Conservation (phyloP, 2,113 vertebrate genomes). For the Sceloporus undulatus region DNA sequence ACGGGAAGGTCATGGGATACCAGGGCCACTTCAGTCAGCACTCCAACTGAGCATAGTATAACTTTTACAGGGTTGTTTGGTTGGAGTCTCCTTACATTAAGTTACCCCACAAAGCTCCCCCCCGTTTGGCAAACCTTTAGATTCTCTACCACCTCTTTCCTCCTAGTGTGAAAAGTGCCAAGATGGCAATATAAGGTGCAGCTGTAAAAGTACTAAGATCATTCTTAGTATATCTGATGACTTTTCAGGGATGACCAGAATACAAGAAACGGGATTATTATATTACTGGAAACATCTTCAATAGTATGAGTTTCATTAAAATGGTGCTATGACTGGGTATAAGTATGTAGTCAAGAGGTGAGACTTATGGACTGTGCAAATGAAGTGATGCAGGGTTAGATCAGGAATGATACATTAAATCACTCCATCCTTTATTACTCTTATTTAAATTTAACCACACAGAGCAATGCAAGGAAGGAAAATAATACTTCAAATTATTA, state of each 20-base stretch:
- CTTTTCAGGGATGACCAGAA: neutral
- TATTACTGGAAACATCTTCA: neutral
- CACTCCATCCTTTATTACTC: neutral
- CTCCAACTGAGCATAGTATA: too few relatives aligned
- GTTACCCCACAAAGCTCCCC: neutral
- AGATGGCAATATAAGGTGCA: neutral
- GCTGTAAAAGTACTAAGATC: neutral
- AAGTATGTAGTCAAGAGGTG: neutral
- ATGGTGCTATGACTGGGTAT: neutral
- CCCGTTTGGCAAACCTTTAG: neutral
- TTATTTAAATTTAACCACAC: neutral
- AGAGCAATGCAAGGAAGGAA: neutral
- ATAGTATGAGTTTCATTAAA: neutral
- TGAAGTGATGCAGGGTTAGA: neutral
- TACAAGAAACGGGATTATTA: neutral
- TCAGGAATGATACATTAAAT: neutral
- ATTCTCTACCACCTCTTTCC: neutral
- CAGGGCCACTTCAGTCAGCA: too few relatives aligned
- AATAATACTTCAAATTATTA: neutral
- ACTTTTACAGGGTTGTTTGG: too few relatives aligned
- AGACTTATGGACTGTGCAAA: neutral
- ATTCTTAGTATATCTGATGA: neutral
- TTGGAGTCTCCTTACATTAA: too few relatives aligned
- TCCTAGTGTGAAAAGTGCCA: neutral
- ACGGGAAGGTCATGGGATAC: too few relatives aligned